These are phyloP conservation scores for Nothobranchius furzeri DNA, from an alignment of 2,113 vertebrate species.

Conservation along the genomic window DNA sequence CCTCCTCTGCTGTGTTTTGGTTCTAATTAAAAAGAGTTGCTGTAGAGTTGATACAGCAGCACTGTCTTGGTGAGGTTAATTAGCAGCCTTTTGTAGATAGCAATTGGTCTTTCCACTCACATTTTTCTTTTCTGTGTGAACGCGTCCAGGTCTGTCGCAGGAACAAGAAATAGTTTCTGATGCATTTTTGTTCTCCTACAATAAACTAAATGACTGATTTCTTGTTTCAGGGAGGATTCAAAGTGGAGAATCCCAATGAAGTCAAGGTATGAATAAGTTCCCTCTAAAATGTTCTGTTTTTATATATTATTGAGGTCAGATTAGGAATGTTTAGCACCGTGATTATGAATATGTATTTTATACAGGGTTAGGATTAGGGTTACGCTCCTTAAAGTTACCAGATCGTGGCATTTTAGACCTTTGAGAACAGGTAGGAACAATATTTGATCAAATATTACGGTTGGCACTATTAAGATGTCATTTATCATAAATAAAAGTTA, in stretches of 20 bases:
- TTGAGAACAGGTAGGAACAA: no score
- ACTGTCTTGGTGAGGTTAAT: not conserved
- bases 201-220: not conserved
- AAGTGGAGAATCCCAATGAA: conserved; percentile 87
- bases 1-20: not conserved
- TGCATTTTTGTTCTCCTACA: not conserved
- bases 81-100: not conserved
- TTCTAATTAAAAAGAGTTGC: not conserved
- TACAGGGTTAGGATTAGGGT: not conserved
- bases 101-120: not conserved
- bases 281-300: no score
- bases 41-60: not conserved
- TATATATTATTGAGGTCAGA: no score
- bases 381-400: no score
- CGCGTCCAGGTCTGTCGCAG: not conserved
- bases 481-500: no score
- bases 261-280: conserved; percentile 73
- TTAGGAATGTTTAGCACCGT: not conserved
- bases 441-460: no score
- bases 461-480: no score
- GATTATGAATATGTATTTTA: not conserved
- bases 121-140: not conserved
- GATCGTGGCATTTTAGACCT: no score
- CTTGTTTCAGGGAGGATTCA: conserved; percentile 86
- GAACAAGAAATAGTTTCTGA: not conserved